These are phyloP conservation scores for Rattus rattus DNA, from an alignment of 2,113 vertebrate species.

Conservation along the genomic window DNA sequence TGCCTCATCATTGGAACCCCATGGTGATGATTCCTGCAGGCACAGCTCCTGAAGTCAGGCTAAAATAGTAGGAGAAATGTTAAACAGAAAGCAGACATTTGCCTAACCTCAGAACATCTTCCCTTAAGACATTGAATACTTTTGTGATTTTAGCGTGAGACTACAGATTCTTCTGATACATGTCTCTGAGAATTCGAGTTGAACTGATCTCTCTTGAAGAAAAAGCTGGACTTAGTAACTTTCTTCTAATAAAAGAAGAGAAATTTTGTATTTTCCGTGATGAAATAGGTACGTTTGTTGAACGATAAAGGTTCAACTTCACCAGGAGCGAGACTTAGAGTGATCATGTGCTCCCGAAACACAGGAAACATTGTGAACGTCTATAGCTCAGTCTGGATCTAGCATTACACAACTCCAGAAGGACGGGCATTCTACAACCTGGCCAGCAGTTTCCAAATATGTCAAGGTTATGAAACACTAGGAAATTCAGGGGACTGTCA, in stretches of 20 bases:
- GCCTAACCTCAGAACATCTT: neutral
- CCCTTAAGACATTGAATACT: neutral
- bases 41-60: neutral
- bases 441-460: neutral
- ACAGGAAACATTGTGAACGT: neutral
- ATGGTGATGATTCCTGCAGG: neutral
- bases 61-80: neutral
- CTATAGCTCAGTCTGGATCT: neutral
- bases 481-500: neutral
- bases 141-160: slow-evolving; percentile 4
- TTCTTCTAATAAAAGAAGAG: slow-evolving; percentile 10
- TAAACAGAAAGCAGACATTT: neutral
- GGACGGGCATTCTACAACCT: neutral
- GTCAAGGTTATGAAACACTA: neutral
- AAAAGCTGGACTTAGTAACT: neutral
- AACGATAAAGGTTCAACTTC: neutral
- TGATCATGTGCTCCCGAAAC: neutral
- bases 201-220: neutral
- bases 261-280: slow-evolving; percentile 4
- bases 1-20: neutral
- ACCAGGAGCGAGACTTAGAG: neutral
- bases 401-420: neutral
- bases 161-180: neutral
- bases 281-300: neutral
- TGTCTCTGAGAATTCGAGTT: neutral